Evolutionary conservation across 2,797 vertebrate genomes (phyloP).

Genomic region (Helicolenus hilgendorfi): DNA sequence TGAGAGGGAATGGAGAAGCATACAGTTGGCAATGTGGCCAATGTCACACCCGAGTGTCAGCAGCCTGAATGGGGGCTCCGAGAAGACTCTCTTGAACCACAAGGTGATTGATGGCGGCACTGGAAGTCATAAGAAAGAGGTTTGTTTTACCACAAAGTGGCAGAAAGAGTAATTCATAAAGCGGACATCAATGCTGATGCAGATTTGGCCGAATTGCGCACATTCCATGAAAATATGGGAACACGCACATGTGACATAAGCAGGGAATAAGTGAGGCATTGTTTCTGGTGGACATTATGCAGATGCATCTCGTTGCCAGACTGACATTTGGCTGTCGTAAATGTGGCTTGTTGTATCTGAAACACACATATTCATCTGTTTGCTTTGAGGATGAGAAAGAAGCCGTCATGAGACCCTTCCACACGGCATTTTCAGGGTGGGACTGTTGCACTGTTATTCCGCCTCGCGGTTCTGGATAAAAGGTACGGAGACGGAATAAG

Average conservation of each 20-base stretch:
- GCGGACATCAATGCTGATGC: neutral
- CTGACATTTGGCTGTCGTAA: neutral
- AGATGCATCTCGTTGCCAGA: neutral
- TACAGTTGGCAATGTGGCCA: slow-evolving; percentile 35
- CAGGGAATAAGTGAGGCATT: slow-evolving; percentile 46
- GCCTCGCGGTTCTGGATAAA: neutral
- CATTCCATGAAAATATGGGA: slow-evolving; percentile 14
- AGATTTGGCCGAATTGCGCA: neutral
- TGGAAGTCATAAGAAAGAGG: neutral
- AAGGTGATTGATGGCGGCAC: neutral
- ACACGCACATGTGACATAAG: slow-evolving; percentile 27
- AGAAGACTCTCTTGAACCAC: neutral
- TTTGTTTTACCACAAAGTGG: neutral
- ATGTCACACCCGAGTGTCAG: slow-evolving; percentile 41
- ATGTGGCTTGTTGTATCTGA: neutral
- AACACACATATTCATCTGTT: neutral
- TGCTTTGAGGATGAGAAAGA: neutral
- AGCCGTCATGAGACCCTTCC: neutral
- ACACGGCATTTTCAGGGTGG: neutral
- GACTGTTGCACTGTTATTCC: neutral
- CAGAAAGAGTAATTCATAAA: neutral
- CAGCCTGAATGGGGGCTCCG: neutral
- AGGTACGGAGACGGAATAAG: neutral
- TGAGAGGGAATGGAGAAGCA: neutral
- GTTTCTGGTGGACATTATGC: slow-evolving; percentile 38